phyloP scores from a whole-genome alignment of 2,797 vertebrate species.

The Aulostomus chinensis region DNA sequence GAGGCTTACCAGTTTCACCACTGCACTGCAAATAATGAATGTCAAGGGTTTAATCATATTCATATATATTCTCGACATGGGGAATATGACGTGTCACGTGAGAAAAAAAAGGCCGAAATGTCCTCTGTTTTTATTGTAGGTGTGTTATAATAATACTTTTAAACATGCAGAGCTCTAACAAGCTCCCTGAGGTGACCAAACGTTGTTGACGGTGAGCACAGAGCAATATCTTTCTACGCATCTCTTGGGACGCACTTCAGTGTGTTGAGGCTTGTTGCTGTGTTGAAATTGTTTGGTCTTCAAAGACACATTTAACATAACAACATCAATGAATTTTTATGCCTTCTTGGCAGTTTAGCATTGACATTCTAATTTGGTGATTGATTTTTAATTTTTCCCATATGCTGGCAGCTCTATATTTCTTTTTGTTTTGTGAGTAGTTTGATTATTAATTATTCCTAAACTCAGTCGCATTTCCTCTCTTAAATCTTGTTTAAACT shows the following conservation, averaged over 20 bases:
- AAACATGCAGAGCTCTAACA: slow-evolving; percentile 73
- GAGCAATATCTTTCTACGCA: slow-evolving; percentile 65
- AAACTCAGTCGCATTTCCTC: no score
- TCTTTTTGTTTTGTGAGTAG: not conserved
- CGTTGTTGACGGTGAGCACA: slow-evolving; percentile 61
- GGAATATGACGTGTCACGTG: slow-evolving; percentile 60
- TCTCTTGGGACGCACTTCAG: slow-evolving; percentile 61
- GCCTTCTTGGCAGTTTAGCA: slow-evolving; percentile 34
- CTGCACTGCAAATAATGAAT: slow-evolving; percentile 72
- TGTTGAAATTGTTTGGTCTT: slow-evolving; percentile 39
- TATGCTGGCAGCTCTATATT: not conserved
- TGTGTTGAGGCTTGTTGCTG: slow-evolving; percentile 30
- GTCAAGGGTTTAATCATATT: slow-evolving; percentile 78
- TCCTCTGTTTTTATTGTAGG: slow-evolving; percentile 55
- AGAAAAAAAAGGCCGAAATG: slow-evolving; percentile 56
- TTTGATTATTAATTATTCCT: slow-evolving; percentile 25
- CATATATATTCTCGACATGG: slow-evolving; percentile 64
- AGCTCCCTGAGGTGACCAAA: slow-evolving; percentile 71
- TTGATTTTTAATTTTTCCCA: slow-evolving; percentile 41
- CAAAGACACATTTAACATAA: slow-evolving; percentile 53
- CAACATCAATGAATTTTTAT: slow-evolving; percentile 25
- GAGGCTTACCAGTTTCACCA: slow-evolving; percentile 73
- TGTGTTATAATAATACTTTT: slow-evolving; percentile 66
- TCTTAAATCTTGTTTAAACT: no score
- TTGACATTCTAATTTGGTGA: slow-evolving; percentile 28